A percentile compares a stretch with the other conserved stretches of the same genome.
Evolutionary conservation across 2,113 vertebrate genomes (phyloP).

Genomic region (Elanoides forficatus): DNA sequence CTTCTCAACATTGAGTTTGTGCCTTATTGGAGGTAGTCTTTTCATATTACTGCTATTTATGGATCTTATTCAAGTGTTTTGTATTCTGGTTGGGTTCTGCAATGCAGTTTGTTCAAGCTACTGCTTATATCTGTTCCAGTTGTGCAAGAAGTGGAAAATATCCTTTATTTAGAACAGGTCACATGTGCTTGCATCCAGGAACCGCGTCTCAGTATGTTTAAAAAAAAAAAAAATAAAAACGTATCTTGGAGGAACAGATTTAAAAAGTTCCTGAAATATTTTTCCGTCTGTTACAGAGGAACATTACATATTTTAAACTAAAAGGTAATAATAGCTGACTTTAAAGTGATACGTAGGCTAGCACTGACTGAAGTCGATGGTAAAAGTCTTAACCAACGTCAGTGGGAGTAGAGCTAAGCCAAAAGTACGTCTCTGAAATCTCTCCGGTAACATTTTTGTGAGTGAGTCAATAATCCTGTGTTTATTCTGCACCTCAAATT

Average conservation of each 20-base stretch:
- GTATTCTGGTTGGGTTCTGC: constrained; percentile 70
- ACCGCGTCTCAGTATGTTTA: constrained; percentile 66
- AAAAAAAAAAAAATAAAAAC: neutral
- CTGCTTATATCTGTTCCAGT: constrained; percentile 84
- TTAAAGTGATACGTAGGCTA: neutral
- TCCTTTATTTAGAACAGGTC: constrained; percentile 85
- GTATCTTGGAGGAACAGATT: constrained; percentile 73
- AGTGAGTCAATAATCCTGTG: constrained; percentile 36
- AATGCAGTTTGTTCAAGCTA: constrained; percentile 74
- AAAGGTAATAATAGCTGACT: constrained; percentile 35
- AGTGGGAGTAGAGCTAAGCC: neutral
- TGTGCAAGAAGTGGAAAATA: constrained; percentile 86
- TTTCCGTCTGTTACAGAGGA: constrained; percentile 64
- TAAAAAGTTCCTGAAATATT: constrained; percentile 71
- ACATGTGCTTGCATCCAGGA: constrained; percentile 80
- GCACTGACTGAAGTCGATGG: neutral
- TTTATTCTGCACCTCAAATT: constrained; percentile 40
- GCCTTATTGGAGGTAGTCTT: constrained; percentile 61
- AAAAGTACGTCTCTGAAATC: neutral
- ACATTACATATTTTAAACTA: neutral
- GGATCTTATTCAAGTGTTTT: constrained; percentile 62
- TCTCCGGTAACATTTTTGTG: neutral
- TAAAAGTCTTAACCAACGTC: neutral
- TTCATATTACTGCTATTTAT: constrained; percentile 70
- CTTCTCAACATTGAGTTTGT: constrained; percentile 45